phyloP scores from a whole-genome alignment of 2,113 vertebrate genomes.

The Tapirus terrestris region DNA sequence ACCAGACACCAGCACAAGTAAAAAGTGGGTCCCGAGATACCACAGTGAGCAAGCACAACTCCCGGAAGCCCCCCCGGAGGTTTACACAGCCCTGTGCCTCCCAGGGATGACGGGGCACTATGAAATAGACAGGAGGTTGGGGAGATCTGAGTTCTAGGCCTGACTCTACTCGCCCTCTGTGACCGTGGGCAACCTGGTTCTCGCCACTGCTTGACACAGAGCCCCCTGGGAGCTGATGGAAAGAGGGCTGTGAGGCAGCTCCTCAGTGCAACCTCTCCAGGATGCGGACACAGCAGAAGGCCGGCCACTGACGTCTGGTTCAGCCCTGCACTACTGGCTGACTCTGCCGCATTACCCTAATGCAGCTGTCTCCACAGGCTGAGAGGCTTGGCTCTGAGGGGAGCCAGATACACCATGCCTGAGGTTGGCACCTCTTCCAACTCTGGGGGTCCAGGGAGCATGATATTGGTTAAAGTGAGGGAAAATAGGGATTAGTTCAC shows the following conservation, averaged over 20 bases:
- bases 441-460: not conserved
- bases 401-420: not conserved
- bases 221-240: not conserved
- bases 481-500: conserved; percentile 50
- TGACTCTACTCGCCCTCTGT: conserved; percentile 54
- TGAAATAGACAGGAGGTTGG: not conserved
- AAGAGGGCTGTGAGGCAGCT: not conserved
- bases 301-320: not conserved
- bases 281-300: not conserved
- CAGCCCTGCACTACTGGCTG: not conserved
- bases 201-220: not conserved
- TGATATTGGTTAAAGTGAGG: not conserved
- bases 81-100: not conserved
- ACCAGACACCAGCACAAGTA: not conserved
- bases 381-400: conserved; percentile 77
- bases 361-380: not conserved
- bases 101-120: not conserved
- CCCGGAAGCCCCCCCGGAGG: not conserved
- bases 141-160: conserved; percentile 68
- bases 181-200: not conserved
- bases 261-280: not conserved
- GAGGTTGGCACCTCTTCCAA: not conserved
- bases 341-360: conserved; percentile 27
- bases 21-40: not conserved
- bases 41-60: not conserved